Percentiles rank a stretch among this genome's conserved stretches.
Evolutionary conservation across 2,113 vertebrate species (phyloP).

Genomic region (Triplophysa siluroides): DNA sequence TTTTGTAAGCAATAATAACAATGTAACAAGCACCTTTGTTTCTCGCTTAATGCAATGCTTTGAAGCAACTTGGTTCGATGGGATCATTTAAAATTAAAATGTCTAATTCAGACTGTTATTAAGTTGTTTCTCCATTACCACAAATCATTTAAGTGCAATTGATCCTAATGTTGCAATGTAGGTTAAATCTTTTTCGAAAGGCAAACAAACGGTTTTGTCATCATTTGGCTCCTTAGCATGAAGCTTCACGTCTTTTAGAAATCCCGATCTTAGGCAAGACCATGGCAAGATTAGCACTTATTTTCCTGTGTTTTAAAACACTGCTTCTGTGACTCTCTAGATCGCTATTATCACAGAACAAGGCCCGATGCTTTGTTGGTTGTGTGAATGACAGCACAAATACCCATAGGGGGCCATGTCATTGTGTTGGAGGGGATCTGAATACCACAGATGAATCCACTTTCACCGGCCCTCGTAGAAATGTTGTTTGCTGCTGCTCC

Average conservation of each 20-base stretch:
- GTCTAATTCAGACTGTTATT: neutral
- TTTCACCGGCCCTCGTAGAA: conserved; percentile 15
- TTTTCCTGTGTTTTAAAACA: neutral
- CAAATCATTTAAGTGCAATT: conserved; percentile 11
- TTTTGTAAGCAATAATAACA: conserved; percentile 14
- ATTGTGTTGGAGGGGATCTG: conserved; percentile 35
- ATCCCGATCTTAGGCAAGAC: neutral
- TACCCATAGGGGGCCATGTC: conserved; percentile 36
- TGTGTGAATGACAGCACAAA: conserved; percentile 42
- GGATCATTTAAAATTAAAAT: neutral
- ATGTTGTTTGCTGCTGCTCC: conserved; percentile 12
- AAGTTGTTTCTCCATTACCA: conserved; percentile 1
- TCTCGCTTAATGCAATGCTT: conserved; percentile 3
- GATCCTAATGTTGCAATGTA: conserved; percentile 10
- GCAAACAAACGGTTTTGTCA: neutral
- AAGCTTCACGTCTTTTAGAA: neutral
- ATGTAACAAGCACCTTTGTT: neutral
- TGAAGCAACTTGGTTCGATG: neutral
- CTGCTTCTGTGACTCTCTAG: neutral
- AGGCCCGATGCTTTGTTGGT: conserved; percentile 30
- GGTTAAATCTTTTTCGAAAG: neutral
- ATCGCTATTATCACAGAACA: conserved; percentile 11
- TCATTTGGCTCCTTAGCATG: neutral
- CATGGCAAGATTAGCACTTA: neutral
- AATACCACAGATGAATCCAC: conserved; percentile 14